phyloP scores from a whole-genome alignment of 2,113 vertebrate species.

The Pantherophis guttatus region DNA sequence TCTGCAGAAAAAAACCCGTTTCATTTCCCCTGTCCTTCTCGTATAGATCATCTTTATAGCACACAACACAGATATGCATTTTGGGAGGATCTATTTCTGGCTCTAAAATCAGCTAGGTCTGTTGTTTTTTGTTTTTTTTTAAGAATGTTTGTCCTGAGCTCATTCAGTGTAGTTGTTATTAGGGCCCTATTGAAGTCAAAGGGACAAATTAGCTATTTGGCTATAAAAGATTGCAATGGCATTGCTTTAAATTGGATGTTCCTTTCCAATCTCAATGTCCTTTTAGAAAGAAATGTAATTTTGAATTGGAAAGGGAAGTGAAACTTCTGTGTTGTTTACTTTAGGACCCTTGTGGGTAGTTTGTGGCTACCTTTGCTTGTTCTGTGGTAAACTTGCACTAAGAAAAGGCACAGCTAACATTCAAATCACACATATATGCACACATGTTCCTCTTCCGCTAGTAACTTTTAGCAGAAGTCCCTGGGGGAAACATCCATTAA shows the following conservation, averaged over 20 bases:
- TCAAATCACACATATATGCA: conserved; percentile 9
- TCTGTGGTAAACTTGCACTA: conserved; percentile 9
- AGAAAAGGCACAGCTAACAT: conserved; percentile 46
- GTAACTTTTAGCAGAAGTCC: conserved; percentile 35
- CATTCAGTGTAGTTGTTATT: background rate
- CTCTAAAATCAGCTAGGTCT: background rate
- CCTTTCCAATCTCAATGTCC: background rate
- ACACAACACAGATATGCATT: background rate
- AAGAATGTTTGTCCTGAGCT: background rate
- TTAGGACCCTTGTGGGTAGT: conserved; percentile 24
- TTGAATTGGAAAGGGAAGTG: background rate
- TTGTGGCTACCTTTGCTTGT: conserved; percentile 14
- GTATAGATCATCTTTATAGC: background rate
- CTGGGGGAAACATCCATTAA: conserved; percentile 45
- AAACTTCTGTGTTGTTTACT: background rate
- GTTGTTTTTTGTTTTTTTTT: background rate
- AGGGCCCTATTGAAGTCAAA: background rate
- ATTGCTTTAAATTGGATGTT: background rate
- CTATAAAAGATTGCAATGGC: background rate
- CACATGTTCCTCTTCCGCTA: conserved; percentile 16
- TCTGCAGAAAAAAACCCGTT: background rate
- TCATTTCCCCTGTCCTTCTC: background rate
- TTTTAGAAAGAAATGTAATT: background rate
- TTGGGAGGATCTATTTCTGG: background rate
- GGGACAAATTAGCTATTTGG: background rate